These are phyloP conservation scores for Phyllostomus hastatus DNA, from an alignment of 2,113 vertebrate species.

Conservation along the genomic window DNA sequence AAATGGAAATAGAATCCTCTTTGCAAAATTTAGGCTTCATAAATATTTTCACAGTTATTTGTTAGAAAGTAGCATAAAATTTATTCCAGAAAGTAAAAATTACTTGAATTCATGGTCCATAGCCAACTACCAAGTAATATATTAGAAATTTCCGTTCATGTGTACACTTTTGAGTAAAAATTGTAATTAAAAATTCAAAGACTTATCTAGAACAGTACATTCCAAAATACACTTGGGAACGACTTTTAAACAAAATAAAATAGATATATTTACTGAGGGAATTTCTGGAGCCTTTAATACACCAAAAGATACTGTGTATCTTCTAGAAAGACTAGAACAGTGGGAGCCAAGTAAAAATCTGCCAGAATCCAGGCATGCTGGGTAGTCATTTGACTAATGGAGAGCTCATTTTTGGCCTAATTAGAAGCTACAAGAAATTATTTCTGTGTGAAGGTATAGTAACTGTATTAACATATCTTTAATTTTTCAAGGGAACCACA, in stretches of 20 bases:
- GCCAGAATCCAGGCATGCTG: not conserved
- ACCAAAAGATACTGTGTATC: not conserved
- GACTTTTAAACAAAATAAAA: not conserved
- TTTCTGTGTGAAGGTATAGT: not conserved
- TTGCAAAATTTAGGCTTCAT: slow-evolving; percentile 59
- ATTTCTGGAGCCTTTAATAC: not conserved
- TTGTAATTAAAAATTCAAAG: slow-evolving; percentile 38
- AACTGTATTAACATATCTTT: not conserved
- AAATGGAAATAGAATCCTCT: slow-evolving; percentile 64
- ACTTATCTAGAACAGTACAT: not conserved
- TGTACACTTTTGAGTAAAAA: slow-evolving; percentile 64
- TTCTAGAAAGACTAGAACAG: not conserved
- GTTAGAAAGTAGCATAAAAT: slow-evolving; percentile 59
- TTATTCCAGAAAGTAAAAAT: slow-evolving; percentile 57
- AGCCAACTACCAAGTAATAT: not conserved
- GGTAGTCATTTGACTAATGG: not conserved
- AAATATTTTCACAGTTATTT: slow-evolving; percentile 64
- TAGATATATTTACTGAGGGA: not conserved
- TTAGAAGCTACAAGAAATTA: not conserved
- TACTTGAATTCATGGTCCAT: slow-evolving; percentile 58
- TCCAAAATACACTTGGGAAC: not conserved
- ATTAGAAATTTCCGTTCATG: slow-evolving; percentile 60
- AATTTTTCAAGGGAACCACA: not conserved
- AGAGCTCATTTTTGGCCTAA: not conserved
- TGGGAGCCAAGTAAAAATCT: not conserved